These are phyloP conservation scores for Pantherophis guttatus DNA, from an alignment of 2,113 vertebrate genomes.

Conservation along the genomic window DNA sequence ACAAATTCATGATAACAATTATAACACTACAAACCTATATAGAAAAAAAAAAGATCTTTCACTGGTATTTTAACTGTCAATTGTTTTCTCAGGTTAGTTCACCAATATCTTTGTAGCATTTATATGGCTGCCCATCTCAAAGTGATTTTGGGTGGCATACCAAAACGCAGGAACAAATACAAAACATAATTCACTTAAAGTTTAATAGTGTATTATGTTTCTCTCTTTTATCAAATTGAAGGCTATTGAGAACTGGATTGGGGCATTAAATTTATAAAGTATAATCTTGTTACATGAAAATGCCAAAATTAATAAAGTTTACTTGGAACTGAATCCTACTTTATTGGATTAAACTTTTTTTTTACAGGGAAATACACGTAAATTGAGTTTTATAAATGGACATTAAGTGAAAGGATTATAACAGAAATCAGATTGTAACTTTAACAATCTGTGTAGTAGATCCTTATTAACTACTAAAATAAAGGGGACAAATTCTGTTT, in stretches of 20 bases:
- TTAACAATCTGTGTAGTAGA: not conserved
- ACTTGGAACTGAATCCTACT: not conserved
- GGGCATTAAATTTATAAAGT: not conserved
- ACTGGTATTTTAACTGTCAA: not conserved
- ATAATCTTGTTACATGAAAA: not conserved
- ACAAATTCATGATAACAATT: not conserved
- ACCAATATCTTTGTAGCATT: not conserved
- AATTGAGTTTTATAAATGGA: not conserved
- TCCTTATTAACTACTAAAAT: not conserved
- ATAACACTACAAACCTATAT: not conserved
- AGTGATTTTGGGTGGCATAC: not conserved
- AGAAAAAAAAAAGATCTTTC: not conserved
- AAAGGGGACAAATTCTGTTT: not conserved
- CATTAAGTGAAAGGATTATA: not conserved
- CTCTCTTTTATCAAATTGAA: not conserved
- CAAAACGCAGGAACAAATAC: not conserved
- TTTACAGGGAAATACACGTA: not conserved
- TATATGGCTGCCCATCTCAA: not conserved
- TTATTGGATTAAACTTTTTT: not conserved
- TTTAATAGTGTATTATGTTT: not conserved
- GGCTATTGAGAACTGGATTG: not conserved
- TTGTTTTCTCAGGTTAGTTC: not conserved
- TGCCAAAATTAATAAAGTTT: not conserved
- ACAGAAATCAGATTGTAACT: not conserved
- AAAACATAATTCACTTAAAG: not conserved